These are phyloP conservation scores for Cerastoderma edule DNA, from an alignment of 2,888 invertebrate species.

Conservation along the genomic window DNA sequence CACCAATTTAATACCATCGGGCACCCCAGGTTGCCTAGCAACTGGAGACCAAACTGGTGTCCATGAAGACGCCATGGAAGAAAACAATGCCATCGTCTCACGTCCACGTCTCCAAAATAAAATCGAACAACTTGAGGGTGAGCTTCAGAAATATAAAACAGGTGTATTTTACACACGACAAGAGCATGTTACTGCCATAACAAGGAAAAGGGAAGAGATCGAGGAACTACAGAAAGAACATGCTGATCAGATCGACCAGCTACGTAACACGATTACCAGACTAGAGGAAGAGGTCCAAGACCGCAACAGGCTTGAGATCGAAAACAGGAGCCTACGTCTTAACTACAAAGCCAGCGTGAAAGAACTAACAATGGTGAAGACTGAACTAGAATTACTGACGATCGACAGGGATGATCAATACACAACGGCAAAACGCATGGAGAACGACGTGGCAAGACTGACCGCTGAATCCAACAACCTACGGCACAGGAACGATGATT, in stretches of 20 bases:
- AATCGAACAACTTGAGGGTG: neutral
- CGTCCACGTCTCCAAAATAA: neutral
- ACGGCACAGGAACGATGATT: neutral
- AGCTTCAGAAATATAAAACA: neutral
- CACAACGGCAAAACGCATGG: neutral
- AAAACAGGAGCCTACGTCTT: neutral
- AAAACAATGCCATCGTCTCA: neutral
- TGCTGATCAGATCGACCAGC: neutral
- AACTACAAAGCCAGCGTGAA: neutral
- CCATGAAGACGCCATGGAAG: neutral
- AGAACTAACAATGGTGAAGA: neutral
- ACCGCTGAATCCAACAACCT: neutral
- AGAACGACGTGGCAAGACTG: neutral
- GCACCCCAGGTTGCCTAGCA: neutral
- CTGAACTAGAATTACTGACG: neutral
- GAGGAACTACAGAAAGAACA: neutral
- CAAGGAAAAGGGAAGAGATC: neutral
- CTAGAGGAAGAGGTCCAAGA: neutral
- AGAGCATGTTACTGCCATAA: neutral
- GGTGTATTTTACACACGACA: neutral
- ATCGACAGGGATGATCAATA: neutral
- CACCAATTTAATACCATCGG: neutral
- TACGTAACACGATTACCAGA: neutral
- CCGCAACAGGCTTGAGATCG: neutral
- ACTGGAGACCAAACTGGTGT: neutral